Percentiles rank a stretch among this genome's conserved stretches.
These are phyloP conservation scores for Fulica atra DNA, from an alignment of 2,113 vertebrate genomes.

Conservation along the genomic window DNA sequence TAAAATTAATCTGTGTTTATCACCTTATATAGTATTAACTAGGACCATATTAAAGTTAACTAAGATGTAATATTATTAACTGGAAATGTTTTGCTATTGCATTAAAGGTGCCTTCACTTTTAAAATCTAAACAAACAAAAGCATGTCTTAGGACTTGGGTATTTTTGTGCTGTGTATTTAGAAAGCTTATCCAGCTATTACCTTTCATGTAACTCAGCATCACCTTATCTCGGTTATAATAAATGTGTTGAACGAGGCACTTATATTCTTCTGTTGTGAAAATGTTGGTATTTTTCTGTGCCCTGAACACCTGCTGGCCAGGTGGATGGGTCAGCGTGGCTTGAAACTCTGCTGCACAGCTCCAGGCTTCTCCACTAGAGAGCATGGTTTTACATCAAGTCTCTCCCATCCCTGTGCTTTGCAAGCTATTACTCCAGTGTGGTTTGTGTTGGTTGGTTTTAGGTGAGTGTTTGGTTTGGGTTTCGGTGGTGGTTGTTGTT, in stretches of 20 bases:
- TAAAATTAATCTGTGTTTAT: background rate
- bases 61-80: background rate
- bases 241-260: background rate
- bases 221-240: background rate
- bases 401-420: background rate
- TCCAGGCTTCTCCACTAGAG: constrained; percentile 9
- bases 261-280: background rate
- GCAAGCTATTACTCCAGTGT: background rate
- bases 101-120: background rate
- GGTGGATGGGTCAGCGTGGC: background rate
- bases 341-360: background rate
- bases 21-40: background rate
- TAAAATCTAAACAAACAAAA: background rate
- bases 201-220: background rate
- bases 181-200: background rate
- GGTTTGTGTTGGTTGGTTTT: too few relatives aligned
- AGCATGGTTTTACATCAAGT: background rate
- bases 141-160: background rate
- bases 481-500: too few relatives aligned
- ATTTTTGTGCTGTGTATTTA: background rate
- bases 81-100: background rate
- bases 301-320: background rate
- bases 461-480: too few relatives aligned
- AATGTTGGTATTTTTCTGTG: background rate
- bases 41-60: background rate